Evolutionary conservation across 2,888 invertebrate genomes (phyloP).

Genomic region (Gari tellinella): DNA sequence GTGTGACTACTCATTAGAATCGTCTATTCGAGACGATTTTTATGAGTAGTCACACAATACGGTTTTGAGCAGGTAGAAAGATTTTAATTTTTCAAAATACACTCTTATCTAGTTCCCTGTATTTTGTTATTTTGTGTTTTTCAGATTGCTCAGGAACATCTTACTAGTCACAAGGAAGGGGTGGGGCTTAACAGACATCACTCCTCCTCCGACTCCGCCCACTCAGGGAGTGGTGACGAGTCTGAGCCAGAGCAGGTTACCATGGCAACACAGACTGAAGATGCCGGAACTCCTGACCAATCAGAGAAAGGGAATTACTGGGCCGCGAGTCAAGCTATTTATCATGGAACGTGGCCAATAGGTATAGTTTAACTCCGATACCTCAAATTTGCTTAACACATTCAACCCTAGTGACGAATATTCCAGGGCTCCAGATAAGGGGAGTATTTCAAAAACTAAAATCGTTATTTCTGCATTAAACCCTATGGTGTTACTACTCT

Average conservation of each 20-base stretch:
- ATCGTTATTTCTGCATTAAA: no score
- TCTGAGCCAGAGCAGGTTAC: constrained; percentile 61
- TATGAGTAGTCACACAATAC: no score
- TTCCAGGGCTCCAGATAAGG: no score
- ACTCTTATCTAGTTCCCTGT: neutral
- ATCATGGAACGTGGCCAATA: constrained; percentile 88
- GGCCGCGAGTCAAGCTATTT: constrained; percentile 85
- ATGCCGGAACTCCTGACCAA: constrained; percentile 15
- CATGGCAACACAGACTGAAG: constrained; percentile 66
- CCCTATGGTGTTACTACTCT: no score
- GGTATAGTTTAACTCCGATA: no score
- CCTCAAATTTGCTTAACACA: no score
- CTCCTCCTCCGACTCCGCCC: constrained; percentile 23
- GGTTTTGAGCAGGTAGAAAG: no score
- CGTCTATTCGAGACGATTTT: no score
- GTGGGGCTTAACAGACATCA: constrained; percentile 10
- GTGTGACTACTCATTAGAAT: no score
- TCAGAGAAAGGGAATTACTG: constrained; percentile 28
- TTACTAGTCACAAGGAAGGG: constrained; percentile 8
- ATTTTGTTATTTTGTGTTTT: neutral
- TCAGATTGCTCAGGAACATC: constrained; percentile 24
- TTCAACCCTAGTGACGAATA: no score
- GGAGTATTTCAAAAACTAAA: no score
- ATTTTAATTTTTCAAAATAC: no score
- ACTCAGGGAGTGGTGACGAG: constrained; percentile 17